Evolutionary conservation across 2,888 invertebrate genomes (phyloP).

Genomic region (Leucania comma): DNA sequence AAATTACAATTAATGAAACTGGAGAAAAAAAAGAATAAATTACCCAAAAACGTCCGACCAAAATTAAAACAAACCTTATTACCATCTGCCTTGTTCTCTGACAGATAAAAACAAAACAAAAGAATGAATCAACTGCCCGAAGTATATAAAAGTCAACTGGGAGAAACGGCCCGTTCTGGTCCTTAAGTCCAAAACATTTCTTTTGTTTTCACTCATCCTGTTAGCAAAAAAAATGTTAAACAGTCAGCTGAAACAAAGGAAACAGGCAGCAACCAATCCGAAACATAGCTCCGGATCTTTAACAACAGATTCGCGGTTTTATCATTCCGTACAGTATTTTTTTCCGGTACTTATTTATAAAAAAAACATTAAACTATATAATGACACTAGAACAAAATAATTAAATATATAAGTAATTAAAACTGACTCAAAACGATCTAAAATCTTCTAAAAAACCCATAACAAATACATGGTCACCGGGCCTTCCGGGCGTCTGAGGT

Average conservation of each 20-base stretch:
- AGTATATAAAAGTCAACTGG: slow-evolving; percentile 44
- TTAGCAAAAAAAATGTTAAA: slow-evolving; percentile 39
- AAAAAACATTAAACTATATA: no score
- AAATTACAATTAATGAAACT: no score
- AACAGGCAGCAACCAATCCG: slow-evolving; percentile 28
- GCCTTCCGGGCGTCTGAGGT: no score
- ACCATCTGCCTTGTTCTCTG: slow-evolving; percentile 8
- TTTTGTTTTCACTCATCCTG: slow-evolving; percentile 53
- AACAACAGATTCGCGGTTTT: slow-evolving; percentile 58
- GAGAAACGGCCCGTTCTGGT: slow-evolving; percentile 54
- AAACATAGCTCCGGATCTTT: slow-evolving; percentile 40
- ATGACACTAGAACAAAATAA: no score
- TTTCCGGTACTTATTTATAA: no score
- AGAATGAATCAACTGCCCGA: slow-evolving; percentile 39
- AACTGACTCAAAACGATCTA: no score
- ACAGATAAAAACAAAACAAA: slow-evolving; percentile 36
- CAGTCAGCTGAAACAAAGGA: slow-evolving; percentile 24
- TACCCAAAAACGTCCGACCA: slow-evolving; percentile 3
- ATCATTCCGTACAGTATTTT: slow-evolving; percentile 37
- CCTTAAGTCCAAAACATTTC: slow-evolving; percentile 45
- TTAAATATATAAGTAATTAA: no score
- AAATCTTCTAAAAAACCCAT: no score
- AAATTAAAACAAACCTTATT: slow-evolving; percentile 22
- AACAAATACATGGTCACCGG: no score
- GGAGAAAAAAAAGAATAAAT: neutral